Percentiles rank a stretch among this genome's conserved stretches.
Conservation (phyloP, 2,113 vertebrate genomes). For the Gnathonemus longibarbis region DNA sequence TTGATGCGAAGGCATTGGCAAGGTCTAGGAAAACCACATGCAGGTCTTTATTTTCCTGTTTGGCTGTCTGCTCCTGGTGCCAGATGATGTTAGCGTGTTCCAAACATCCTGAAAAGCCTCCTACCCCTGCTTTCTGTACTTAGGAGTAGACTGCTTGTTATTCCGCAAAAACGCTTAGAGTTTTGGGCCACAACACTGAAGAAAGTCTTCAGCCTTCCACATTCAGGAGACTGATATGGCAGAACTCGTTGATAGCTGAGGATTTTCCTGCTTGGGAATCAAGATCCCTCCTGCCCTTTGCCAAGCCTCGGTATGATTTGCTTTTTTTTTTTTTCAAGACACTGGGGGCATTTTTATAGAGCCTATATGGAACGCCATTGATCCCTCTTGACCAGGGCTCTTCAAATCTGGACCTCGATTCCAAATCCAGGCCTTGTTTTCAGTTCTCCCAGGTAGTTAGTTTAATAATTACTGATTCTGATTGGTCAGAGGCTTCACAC, state of each 20-base stretch:
- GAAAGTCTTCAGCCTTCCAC: not conserved
- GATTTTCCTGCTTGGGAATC: not conserved
- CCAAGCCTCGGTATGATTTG: not conserved
- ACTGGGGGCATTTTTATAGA: not conserved
- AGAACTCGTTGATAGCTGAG: not conserved
- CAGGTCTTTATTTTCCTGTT: too few relatives aligned
- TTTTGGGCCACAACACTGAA: not conserved
- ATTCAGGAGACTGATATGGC: not conserved
- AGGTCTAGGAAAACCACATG: too few relatives aligned
- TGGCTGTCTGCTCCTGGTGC: not conserved
- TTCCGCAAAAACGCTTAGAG: not conserved
- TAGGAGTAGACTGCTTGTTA: not conserved
- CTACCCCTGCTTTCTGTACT: not conserved
- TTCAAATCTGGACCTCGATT: too few relatives aligned
- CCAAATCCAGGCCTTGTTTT: too few relatives aligned
- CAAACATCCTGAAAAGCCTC: not conserved
- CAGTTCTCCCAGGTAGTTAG: too few relatives aligned
- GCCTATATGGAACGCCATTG: not conserved
- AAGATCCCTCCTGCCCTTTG: not conserved
- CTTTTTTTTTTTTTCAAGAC: not conserved
- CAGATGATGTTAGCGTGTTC: not conserved
- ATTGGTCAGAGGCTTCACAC: too few relatives aligned
- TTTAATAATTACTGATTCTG: too few relatives aligned
- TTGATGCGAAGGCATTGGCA: too few relatives aligned
- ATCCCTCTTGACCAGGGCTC: too few relatives aligned